phyloP scores from a whole-genome alignment of 2,797 vertebrate genomes.

The Chromis chromis region DNA sequence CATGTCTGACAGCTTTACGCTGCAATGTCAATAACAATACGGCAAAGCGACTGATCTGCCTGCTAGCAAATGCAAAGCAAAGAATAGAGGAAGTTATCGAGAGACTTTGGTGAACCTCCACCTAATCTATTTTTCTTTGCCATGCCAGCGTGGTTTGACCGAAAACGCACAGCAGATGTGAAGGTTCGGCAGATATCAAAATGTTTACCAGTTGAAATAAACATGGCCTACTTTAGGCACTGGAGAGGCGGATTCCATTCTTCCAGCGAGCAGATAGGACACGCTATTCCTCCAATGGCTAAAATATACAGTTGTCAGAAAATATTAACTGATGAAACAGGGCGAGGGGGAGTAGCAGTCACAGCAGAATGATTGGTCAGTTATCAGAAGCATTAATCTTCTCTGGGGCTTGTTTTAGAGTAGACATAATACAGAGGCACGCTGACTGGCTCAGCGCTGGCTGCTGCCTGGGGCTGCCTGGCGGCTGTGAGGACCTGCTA shows the following conservation, averaged over 20 bases:
- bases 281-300: conserved; percentile 83
- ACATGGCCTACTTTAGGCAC: conserved; percentile 84
- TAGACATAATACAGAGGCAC: conserved; percentile 85
- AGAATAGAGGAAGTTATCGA: conserved; percentile 72
- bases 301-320: conserved; percentile 89
- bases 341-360: conserved; percentile 77
- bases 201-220: conserved; percentile 88
- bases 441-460: conserved; percentile 63
- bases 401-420: conserved; percentile 77
- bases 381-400: conserved; percentile 88
- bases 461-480: conserved; percentile 61
- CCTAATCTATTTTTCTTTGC: conserved; percentile 72
- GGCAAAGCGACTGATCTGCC: conserved; percentile 60
- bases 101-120: conserved; percentile 70
- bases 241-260: conserved; percentile 82
- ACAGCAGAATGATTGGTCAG: conserved; percentile 80
- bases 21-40: conserved; percentile 71
- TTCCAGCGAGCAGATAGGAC: conserved; percentile 80
- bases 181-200: conserved; percentile 87
- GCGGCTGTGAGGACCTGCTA: conserved; percentile 69
- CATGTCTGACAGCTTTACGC: conserved; percentile 72
- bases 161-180: conserved; percentile 87
- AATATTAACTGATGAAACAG: conserved; percentile 87
- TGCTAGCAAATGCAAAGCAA: conserved; percentile 58
- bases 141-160: conserved; percentile 78